Evolutionary conservation across 2,113 vertebrate genomes (phyloP).

Genomic region (Microtus ochrogaster): DNA sequence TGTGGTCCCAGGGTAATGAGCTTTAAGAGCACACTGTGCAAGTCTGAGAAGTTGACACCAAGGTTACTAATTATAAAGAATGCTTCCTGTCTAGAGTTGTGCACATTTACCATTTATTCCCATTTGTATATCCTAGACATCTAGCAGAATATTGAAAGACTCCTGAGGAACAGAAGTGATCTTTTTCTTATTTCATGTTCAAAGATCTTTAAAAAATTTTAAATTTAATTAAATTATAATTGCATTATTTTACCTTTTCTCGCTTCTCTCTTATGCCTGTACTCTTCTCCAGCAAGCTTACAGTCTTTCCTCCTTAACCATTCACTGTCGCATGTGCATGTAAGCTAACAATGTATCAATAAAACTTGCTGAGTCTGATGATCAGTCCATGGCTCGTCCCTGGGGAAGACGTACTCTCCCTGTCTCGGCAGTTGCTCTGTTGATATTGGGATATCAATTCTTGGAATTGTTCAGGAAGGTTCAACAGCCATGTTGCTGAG

Average conservation of each 20-base stretch:
- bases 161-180: background rate
- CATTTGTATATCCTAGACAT: background rate
- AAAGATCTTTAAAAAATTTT: background rate
- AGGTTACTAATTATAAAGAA: background rate
- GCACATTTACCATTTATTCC: background rate
- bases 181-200: background rate
- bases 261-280: background rate
- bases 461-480: background rate
- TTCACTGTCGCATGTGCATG: background rate
- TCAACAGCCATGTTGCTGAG: background rate
- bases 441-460: background rate
- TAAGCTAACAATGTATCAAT: background rate
- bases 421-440: background rate
- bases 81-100: background rate
- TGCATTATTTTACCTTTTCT: background rate
- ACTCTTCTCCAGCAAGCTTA: background rate
- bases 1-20: background rate
- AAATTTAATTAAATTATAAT: background rate
- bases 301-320: background rate
- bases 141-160: background rate
- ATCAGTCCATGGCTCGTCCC: background rate
- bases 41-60: background rate
- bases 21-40: background rate
- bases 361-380: background rate
- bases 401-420: background rate